Percentiles rank a stretch among this genome's conserved stretches.
Conservation (phyloP, 2,888 invertebrate genomes). For the Antheraea assamensis region DNA sequence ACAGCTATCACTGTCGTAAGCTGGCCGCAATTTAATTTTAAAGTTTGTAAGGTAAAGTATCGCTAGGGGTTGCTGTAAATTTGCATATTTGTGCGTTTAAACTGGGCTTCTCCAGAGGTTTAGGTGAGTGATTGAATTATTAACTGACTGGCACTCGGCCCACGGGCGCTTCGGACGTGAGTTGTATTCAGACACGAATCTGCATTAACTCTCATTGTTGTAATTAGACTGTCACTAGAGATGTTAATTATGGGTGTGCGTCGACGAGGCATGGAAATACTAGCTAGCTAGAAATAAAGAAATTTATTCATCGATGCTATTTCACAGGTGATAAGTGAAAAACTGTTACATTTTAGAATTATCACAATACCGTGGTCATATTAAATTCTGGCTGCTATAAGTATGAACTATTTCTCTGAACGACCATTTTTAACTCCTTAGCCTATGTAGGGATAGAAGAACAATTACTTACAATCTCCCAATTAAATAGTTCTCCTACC, state of each 20-base stretch:
- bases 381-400: no score
- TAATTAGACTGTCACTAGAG: slow-evolving; percentile 52
- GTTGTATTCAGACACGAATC: slow-evolving; percentile 52
- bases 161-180: slow-evolving; percentile 64
- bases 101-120: slow-evolving; percentile 45
- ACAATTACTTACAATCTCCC: no score
- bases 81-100: slow-evolving; percentile 73
- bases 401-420: no score
- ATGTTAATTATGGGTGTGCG: neutral
- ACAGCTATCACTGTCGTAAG: slow-evolving; percentile 46
- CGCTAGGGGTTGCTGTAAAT: slow-evolving; percentile 48
- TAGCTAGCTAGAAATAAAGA: no score
- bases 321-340: no score
- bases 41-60: slow-evolving; percentile 52
- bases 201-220: slow-evolving; percentile 55
- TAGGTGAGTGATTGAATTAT: slow-evolving; percentile 74
- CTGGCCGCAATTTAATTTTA: slow-evolving; percentile 59
- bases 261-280: neutral
- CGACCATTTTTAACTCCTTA: no score
- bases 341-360: no score
- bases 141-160: slow-evolving; percentile 62
- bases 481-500: no score
- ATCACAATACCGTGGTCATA: no score
- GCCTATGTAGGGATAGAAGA: no score
- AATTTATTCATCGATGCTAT: no score